Conservation (phyloP, 2,797 vertebrate genomes). For the Catamblyrhynchus diadema region DNA sequence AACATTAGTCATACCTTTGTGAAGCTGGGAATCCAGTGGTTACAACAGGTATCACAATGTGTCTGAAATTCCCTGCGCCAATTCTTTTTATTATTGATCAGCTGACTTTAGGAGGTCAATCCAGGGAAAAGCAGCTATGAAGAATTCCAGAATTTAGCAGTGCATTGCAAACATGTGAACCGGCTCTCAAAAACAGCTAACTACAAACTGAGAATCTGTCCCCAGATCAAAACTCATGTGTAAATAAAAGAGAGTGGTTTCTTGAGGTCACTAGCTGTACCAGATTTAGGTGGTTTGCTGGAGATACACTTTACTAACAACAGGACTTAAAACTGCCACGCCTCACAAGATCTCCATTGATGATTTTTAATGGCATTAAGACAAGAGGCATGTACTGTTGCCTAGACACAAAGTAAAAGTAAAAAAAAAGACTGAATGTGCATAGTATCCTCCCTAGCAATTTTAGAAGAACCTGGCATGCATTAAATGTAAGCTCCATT, state of each 20-base stretch:
- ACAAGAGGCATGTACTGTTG: neutral
- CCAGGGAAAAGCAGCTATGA: neutral
- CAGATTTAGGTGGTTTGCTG: neutral
- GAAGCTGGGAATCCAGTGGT: neutral
- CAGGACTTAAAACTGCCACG: neutral
- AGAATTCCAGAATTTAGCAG: neutral
- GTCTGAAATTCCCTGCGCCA: neutral
- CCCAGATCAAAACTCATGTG: neutral
- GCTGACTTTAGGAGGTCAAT: neutral
- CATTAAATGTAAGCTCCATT: constrained; percentile 1
- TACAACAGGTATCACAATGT: neutral
- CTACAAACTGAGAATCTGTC: neutral
- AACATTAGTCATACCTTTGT: neutral
- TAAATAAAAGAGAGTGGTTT: neutral
- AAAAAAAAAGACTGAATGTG: neutral
- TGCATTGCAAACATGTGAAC: neutral
- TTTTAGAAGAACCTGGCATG: neutral
- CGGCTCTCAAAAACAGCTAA: neutral
- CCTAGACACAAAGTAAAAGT: neutral
- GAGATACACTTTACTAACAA: neutral
- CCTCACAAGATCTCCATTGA: neutral
- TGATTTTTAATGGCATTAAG: neutral
- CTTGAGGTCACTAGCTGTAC: neutral
- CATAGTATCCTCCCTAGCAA: neutral
- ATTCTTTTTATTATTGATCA: neutral